Percentiles rank a stretch among this genome's conserved stretches.
Conservation (phyloP, 1,140 invertebrate genomes). For the Stegodyphus dumicola region DNA sequence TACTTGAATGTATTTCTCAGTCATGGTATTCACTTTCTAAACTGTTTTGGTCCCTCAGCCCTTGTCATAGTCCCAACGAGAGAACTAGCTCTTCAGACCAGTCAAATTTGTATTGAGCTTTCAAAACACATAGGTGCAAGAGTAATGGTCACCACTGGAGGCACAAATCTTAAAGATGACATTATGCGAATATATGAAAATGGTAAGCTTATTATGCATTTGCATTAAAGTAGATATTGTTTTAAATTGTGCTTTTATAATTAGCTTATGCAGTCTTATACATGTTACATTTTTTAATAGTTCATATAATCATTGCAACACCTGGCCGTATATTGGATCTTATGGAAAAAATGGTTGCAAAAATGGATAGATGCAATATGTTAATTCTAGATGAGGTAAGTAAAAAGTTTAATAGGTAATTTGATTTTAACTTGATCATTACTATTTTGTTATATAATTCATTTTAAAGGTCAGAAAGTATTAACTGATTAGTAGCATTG, state of each 20-base stretch:
- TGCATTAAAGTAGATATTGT: too few species aligned
- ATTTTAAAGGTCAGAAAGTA: too few species aligned
- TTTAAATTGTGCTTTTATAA: too few species aligned
- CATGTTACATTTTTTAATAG: conserved; percentile 70
- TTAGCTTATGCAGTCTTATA: too few species aligned
- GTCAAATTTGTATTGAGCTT: conserved; percentile 99
- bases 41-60: conserved; percentile 73
- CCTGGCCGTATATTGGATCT: conserved; percentile 99
- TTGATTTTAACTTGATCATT: too few species aligned
- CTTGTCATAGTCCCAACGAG: conserved; percentile 98
- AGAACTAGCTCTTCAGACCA: conserved; percentile 98
- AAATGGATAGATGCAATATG: conserved; percentile 95
- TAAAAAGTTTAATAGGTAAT: too few species aligned
- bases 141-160: conserved; percentile 99
- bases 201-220: conserved; percentile 66
- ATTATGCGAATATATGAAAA: conserved; percentile 99
- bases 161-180: conserved; percentile 98
- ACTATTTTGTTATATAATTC: too few species aligned
- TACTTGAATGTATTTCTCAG: too few species aligned
- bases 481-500: too few species aligned
- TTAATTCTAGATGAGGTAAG: conserved; percentile 92
- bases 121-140: conserved; percentile 95
- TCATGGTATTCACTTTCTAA: background rate
- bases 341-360: conserved; percentile 98
- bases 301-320: conserved; percentile 99